Evolutionary conservation across 2,113 vertebrate species (phyloP), one percentile per base, ranked within the genome.

Genomic region (Gopherus evgoodei): DNA sequence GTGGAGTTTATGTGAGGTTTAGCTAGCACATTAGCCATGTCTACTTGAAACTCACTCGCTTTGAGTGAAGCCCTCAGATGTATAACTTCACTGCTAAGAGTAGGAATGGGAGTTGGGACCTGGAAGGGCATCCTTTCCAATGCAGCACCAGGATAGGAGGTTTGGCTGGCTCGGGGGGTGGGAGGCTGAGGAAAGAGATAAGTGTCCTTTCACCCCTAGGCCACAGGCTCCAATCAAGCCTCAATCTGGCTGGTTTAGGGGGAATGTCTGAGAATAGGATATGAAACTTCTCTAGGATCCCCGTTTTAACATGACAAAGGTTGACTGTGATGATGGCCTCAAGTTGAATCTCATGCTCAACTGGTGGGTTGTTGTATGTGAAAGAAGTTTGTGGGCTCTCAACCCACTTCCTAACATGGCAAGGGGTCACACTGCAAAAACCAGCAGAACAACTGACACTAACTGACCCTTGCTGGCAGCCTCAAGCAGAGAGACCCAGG

Each of bases 41-140:
- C 89, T 89, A 90, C 84, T 88, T 94, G 53, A 81, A 95, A 93
- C 87, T 29, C 84, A 80, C 54, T 83, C 0, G 1, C 78, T 75
- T 44, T 29, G 78, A 90, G 95, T 83, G 49, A 65, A 83, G 53
- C 57, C 89, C 65, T 87, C 57, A 50, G 88, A 21, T 6, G 2
- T 9, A n/a, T 16, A 88, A 35, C 42, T 91, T 42, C 83, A 31
- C 24, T 88, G 38, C 62, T 38, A 88, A 82, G 2, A 5, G 49
- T 52, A 57, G 81, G 56, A 8, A 11, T 21, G 89, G 35, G 44
- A 72, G 84, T 8, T 38, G 38, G 59, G 53, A 38, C 8, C 81
- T 93, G 62, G 50, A 25, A 1, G 29, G 9, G 57, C 88, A 90
- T 93, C 31, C 3, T 87, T 88, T 49, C 4, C 3, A 59, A 59